These are phyloP conservation scores for Callaeas wilsoni DNA, from an alignment of 2,113 vertebrate genomes.

Conservation along the genomic window DNA sequence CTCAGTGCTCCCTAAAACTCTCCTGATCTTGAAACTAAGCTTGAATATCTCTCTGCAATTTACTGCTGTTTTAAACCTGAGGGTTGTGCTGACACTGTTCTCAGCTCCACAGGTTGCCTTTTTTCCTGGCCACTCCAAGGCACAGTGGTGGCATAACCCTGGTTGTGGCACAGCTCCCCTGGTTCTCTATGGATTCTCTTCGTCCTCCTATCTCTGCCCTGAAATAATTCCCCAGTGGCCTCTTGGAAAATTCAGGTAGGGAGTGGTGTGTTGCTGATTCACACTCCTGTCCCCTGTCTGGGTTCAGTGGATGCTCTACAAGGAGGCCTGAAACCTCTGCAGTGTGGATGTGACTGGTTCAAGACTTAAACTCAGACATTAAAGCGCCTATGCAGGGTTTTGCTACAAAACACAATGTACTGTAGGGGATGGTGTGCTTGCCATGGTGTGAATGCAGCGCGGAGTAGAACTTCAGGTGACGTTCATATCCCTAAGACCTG, in stretches of 20 bases:
- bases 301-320: neutral
- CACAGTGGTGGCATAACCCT: neutral
- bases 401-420: neutral
- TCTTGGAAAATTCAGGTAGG: neutral
- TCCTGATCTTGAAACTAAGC: neutral
- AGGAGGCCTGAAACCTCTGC: neutral
- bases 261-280: neutral
- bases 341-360: neutral
- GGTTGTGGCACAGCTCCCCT: neutral
- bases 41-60: neutral
- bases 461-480: neutral
- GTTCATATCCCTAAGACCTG: neutral
- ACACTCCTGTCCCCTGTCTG: neutral
- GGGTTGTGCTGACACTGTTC: neutral
- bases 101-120: neutral
- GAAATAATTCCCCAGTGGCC: neutral
- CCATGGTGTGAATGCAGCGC: fast-evolving
- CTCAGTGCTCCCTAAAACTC: neutral
- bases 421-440: neutral
- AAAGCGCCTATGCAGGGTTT: neutral
- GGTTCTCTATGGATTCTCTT: neutral
- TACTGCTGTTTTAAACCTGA: neutral
- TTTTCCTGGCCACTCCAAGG: neutral
- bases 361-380: neutral
- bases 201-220: neutral